Evolutionary conservation across 1,140 invertebrate species (phyloP).

Genomic region (Lithobius niger): DNA sequence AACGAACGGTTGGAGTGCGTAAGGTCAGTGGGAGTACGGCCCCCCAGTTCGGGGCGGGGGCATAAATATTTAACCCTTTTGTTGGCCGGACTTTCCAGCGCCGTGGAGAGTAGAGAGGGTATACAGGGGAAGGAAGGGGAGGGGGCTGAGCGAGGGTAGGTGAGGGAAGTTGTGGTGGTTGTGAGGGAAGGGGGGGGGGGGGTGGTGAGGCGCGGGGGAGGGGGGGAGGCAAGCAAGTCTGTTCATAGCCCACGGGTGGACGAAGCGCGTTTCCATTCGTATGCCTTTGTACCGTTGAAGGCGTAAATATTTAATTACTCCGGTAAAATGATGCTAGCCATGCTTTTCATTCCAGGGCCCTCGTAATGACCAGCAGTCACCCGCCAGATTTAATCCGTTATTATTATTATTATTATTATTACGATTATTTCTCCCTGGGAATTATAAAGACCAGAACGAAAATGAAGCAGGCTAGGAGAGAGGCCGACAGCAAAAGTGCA

Average conservation of each 20-base stretch:
- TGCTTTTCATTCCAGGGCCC: neutral
- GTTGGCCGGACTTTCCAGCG: too few relatives aligned
- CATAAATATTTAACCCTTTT: conserved; percentile 4
- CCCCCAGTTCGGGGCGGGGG: neutral
- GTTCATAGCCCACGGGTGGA: neutral
- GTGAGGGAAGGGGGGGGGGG: too few relatives aligned
- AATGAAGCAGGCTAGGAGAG: too few relatives aligned
- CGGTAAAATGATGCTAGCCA: neutral
- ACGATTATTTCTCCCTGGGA: neutral
- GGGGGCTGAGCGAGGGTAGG: too few relatives aligned
- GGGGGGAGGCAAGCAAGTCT: neutral
- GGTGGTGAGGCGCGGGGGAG: too few relatives aligned
- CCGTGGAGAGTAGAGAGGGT: too few relatives aligned
- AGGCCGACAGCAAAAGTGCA: neutral
- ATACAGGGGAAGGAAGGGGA: too few relatives aligned
- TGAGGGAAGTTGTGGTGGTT: too few relatives aligned
- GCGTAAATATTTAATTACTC: neutral
- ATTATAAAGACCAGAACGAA: neutral
- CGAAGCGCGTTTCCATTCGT: neutral
- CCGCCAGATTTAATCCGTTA: neutral
- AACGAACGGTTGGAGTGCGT: too few relatives aligned
- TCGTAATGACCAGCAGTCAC: neutral
- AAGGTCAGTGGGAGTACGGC: neutral
- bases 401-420: neutral
- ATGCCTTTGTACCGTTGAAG: too few relatives aligned